These are phyloP conservation scores for Empidonax alnorum DNA, from an alignment of 2,113 vertebrate genomes.

Conservation along the genomic window DNA sequence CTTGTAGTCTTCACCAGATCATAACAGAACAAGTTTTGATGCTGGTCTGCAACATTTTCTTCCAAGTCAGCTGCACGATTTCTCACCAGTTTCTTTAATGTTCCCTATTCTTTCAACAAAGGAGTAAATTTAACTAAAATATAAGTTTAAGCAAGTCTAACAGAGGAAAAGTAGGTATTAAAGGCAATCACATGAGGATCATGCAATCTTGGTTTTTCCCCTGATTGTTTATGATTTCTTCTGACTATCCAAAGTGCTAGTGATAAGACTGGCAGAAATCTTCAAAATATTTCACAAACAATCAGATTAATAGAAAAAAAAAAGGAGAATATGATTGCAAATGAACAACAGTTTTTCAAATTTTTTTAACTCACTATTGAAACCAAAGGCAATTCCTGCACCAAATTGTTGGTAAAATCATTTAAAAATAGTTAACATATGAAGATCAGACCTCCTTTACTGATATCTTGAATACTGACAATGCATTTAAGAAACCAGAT, in stretches of 20 bases:
- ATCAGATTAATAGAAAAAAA: background rate
- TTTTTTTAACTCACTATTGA: background rate
- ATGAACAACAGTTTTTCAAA: background rate
- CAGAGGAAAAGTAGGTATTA: background rate
- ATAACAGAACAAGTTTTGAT: background rate
- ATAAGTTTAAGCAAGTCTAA: background rate
- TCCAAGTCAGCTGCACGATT: background rate
- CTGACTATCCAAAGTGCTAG: background rate
- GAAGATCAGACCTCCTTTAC: background rate
- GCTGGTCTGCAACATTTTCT: background rate
- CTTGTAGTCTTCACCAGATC: background rate
- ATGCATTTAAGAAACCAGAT: background rate
- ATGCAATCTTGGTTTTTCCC: accelerated
- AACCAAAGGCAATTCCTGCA: background rate
- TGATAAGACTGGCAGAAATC: background rate
- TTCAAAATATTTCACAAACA: background rate
- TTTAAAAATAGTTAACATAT: background rate
- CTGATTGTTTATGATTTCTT: background rate
- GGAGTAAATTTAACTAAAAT: background rate
- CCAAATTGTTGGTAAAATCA: background rate
- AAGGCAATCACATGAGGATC: background rate
- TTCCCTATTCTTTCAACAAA: background rate
- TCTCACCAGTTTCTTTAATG: background rate
- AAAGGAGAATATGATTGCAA: background rate
- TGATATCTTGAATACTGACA: background rate